Evolutionary conservation across 2,888 invertebrate genomes (phyloP), one percentile per base, ranked within the genome.

Genomic region (Cryptocephalus moraei): DNA sequence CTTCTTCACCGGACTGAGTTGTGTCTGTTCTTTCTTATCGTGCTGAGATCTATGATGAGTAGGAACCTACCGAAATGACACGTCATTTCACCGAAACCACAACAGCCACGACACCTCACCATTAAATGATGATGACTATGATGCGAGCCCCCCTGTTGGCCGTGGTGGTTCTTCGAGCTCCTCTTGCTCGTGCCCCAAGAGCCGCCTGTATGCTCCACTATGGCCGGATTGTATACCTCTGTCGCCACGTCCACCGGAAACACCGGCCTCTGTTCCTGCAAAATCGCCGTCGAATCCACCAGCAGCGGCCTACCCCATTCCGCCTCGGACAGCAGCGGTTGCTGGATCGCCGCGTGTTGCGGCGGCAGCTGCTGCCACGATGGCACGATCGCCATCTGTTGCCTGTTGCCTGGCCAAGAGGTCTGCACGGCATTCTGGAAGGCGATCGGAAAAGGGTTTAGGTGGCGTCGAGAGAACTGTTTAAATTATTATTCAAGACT

Each of bases 1-100:
- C 69, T 96, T 96, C 76, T 96, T 96, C 31, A 95, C 94, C 1
- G 96, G 96, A 61, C 93, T 94, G 61, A 95, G 73, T 67, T 94
- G 94, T 47, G 89, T 87, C 47, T 86, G 84, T 65, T 86, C 86
- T 68, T 91, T 90, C 69, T 90, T 91, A 64, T 86, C 82, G 59
- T 80, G 75, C 64, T 71, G 71, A 31, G 68, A 63, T 50, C 70
- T 59, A 56, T 72, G 72, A 52, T 72, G 71, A 2, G 67, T 62
- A 31, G 72, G 67, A 32, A 59, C 58, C 60, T 59, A 32, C 11
- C 31, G n/a, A 33, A 34, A 47, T 33, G 6, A 45, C 41, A 32
- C n/a, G n/a, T 43, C 9, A 22, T 22, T 6, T 22, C 22, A 22
- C 22, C 22, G 6, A 4, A 22, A 4, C 22, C 22, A 22, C 22